phyloP scores from a whole-genome alignment of 2,113 vertebrate species.

The Spizaetus ornatus region DNA sequence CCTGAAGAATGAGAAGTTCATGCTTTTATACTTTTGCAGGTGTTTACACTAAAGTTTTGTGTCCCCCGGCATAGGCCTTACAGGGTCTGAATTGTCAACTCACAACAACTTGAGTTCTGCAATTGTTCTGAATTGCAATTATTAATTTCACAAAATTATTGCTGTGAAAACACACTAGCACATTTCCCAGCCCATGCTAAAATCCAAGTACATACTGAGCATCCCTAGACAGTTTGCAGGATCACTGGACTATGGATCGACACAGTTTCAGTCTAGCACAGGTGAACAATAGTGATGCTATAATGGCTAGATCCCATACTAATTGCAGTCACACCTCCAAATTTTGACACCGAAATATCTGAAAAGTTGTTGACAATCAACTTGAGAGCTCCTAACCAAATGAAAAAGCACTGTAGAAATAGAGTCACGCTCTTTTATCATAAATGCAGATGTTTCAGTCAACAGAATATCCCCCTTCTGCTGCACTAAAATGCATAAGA shows the following conservation, averaged over 20 bases:
- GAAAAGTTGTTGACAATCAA: neutral
- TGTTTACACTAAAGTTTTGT: neutral
- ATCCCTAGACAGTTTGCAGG: neutral
- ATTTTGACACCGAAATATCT: neutral
- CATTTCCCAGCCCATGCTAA: neutral
- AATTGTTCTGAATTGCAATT: neutral
- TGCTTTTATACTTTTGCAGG: neutral
- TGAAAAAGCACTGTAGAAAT: neutral
- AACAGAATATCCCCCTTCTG: neutral
- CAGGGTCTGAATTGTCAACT: neutral
- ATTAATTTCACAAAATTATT: neutral
- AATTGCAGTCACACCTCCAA: neutral
- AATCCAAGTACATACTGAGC: neutral
- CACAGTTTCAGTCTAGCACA: neutral
- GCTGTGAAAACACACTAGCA: neutral
- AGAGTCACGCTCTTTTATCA: rapidly evolving
- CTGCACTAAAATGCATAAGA: neutral
- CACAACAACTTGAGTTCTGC: neutral
- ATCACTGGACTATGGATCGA: neutral
- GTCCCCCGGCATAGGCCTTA: neutral
- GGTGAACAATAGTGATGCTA: neutral
- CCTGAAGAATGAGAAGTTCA: neutral
- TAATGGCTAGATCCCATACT: neutral
- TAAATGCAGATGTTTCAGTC: neutral
- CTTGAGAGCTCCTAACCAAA: neutral